Evolutionary conservation across 2,797 vertebrate genomes (phyloP).

Genomic region (Sebastes baramenuke): DNA sequence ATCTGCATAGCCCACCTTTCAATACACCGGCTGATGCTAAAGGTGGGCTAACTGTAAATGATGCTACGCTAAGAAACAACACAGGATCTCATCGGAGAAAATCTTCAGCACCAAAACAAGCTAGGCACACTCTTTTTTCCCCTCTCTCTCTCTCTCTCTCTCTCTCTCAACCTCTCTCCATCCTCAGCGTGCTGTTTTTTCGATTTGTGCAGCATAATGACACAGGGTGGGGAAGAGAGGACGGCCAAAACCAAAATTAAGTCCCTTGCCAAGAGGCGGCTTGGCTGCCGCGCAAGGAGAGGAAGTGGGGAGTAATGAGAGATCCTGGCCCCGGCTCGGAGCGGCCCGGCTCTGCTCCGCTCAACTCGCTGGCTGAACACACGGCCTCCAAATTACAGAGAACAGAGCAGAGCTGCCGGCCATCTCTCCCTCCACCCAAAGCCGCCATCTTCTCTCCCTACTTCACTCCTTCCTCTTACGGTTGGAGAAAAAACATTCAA

Average conservation of each 20-base stretch:
- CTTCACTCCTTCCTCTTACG: constrained; percentile 45
- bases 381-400: constrained; percentile 82
- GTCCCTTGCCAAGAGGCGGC: constrained; percentile 88
- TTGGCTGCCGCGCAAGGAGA: constrained; percentile 89
- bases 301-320: constrained; percentile 91
- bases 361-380: constrained; percentile 64
- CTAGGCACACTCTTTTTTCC: constrained; percentile 21
- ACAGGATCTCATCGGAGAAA: constrained; percentile 6
- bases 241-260: constrained; percentile 93
- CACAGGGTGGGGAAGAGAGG: constrained; percentile 90
- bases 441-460: constrained; percentile 74
- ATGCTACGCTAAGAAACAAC: background rate
- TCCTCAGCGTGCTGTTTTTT: constrained; percentile 75
- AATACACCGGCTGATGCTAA: constrained; percentile 27
- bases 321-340: constrained; percentile 84
- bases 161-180: constrained; percentile 3
- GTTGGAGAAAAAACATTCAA: constrained; percentile 2
- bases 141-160: background rate
- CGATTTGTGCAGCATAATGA: constrained; percentile 92
- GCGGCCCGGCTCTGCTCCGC: constrained; percentile 72
- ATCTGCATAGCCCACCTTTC: constrained; percentile 57
- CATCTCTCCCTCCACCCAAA: constrained; percentile 73
- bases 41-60: constrained; percentile 21
- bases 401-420: constrained; percentile 78
- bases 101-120: constrained; percentile 12